Percentiles rank a stretch among this genome's conserved stretches.
Evolutionary conservation across 92 coral and sea anemone genomes (phyloP).

Genomic region (Phenganax stokvisi): DNA sequence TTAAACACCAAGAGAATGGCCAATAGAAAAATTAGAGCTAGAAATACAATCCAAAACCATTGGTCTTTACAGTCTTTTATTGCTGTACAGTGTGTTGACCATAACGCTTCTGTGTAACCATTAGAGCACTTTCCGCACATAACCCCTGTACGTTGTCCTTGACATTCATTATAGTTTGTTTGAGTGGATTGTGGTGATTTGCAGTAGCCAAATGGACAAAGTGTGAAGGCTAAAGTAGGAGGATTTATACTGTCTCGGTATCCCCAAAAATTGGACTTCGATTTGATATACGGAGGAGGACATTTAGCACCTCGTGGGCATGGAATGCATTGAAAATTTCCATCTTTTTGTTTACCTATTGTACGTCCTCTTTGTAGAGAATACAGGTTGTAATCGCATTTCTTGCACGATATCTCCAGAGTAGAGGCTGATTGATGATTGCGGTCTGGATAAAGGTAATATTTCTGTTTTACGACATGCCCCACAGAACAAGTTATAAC

Average conservation of each 20-base stretch:
- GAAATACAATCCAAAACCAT: conserved; percentile 62
- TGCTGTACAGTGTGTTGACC: conserved; percentile 54
- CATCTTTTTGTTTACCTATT: conserved; percentile 36
- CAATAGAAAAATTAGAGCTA: conserved; percentile 37
- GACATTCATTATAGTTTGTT: conserved; percentile 55
- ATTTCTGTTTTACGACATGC: conserved; percentile 6
- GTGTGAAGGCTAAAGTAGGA: conserved; percentile 49
- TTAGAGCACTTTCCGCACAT: conserved; percentile 65
- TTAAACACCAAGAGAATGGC: conserved; percentile 60
- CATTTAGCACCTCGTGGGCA: conserved; percentile 81
- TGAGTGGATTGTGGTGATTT: conserved; percentile 32
- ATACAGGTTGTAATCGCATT: conserved; percentile 50
- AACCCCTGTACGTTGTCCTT: conserved; percentile 65
- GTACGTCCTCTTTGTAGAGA: conserved; percentile 53
- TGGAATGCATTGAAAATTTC: conserved; percentile 51
- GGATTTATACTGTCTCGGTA: conserved; percentile 37
- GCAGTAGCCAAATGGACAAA: conserved; percentile 73
- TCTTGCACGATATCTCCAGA: conserved; percentile 39
- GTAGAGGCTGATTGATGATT: conserved; percentile 46
- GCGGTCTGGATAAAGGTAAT: not conserved
- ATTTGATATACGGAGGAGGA: conserved; percentile 34
- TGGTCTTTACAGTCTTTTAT: conserved; percentile 48
- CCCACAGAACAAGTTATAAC: conserved; percentile 43
- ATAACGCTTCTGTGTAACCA: conserved; percentile 64
- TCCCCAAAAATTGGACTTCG: conserved; percentile 72